Percentiles rank a stretch among this genome's conserved stretches.
Evolutionary conservation across 2,888 invertebrate species (phyloP).

Genomic region (Aphidius colemani): DNA sequence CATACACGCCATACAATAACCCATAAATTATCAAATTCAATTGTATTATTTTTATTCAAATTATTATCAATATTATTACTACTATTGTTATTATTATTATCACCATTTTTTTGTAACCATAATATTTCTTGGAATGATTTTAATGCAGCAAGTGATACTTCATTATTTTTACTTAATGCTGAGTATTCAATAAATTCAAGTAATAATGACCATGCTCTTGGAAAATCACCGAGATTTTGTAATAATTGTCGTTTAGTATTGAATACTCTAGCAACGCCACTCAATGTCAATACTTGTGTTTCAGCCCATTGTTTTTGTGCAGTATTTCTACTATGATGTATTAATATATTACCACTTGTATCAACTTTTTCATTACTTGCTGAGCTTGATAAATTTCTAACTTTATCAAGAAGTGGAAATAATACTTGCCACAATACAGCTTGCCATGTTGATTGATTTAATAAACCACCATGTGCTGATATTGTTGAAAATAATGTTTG

Average conservation of each 20-base stretch:
- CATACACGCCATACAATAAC: conserved; percentile 84
- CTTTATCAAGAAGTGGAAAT: conserved; percentile 93
- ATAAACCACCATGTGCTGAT: conserved; percentile 89
- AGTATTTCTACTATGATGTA: conserved; percentile 98
- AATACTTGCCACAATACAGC: conserved; percentile 93
- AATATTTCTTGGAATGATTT: conserved; percentile 97
- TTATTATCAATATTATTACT: conserved; percentile 52
- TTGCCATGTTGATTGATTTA: conserved; percentile 90
- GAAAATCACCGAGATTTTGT: conserved; percentile 86
- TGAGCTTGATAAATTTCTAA: conserved; percentile 74
- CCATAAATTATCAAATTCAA: conserved; percentile 71
- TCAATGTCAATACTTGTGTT: conserved; percentile 87
- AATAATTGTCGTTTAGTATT: conserved; percentile 87
- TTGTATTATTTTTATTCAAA: conserved; percentile 57
- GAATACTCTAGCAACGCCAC: conserved; percentile 91
- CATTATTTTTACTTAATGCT: conserved; percentile 89
- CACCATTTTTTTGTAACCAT: conserved; percentile 66
- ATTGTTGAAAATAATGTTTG: conserved; percentile 98
- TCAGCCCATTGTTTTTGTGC: conserved; percentile 99
- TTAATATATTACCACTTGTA: conserved; percentile 90
- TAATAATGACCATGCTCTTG: conserved; percentile 89
- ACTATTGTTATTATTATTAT: conserved; percentile 61
- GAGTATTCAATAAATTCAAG: conserved; percentile 93
- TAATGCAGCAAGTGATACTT: conserved; percentile 93
- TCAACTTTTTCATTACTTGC: conserved; percentile 83